Base-by-base conservation (phyloP, 30 jellyfish, hydroid and myxozoan species). In the Hydra vulgaris region DNA sequence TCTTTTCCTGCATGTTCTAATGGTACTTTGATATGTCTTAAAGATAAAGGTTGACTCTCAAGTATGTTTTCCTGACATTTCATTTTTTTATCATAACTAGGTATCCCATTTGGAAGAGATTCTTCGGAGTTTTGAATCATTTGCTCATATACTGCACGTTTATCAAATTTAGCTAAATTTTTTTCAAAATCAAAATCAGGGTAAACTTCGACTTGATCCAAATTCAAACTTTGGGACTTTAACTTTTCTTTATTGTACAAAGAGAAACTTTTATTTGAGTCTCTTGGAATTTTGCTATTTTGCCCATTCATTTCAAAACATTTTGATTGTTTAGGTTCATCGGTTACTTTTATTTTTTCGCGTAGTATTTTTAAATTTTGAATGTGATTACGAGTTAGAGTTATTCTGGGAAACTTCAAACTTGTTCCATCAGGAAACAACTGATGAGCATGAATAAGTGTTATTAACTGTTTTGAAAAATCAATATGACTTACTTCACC, bases 1-100 rank as follows among this genome's bases (percentile, higher is more conserved):
- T 88, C 96, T 68, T 88, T 88, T 0, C 96, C 96, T 40, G 79
- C 90, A 76, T 88, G 96, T 72, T 88, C 96, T 61, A 83, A 27
- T 56, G 96, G 96, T 7, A 84, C 94, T 70, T 83, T 67, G 23
- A 89, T 89, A 25, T 86, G 95, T 25, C 97, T 74, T 70, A 89
- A 81, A 25, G 95, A 84, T 16, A 89, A 93, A 4, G 97, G 97
- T 52, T 84, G 92, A 74, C 88, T 77, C 69, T 85, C 95, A 26
- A 89, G 85, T 18, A 89, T 80, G 78, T 89, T 84, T 73, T 89
- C 97, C 21, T 84, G 86, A 23, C 92, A 85, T 76, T 81, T 89
- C 81, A 25, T 84, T 54, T 76, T 89, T 67, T 87, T 76, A 17
- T 83, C 89, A 23, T 77, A 40, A 56, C 80, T 79, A 23, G 89